Evolutionary conservation across 2,888 invertebrate species (phyloP), one percentile per base, ranked within the genome.

Genomic region (Eristalis tenax): DNA sequence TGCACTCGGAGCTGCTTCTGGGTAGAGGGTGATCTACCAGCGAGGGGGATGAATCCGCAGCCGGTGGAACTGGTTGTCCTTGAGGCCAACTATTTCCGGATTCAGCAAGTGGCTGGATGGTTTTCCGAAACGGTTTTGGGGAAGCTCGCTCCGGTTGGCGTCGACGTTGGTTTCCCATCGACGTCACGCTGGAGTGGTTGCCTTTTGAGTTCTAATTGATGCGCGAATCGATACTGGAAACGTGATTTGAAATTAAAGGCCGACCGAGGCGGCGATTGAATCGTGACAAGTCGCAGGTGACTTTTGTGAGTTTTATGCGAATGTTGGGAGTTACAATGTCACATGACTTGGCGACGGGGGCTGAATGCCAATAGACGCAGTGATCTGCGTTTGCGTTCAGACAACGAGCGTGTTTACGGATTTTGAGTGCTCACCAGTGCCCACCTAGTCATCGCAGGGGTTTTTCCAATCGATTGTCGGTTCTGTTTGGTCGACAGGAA

Each of bases 231-330:
- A 23, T 6, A 32, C 8, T 61, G 18, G 22, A 26, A 69, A 70
- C 77, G 77, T 77, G 69, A 26, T 77, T 56, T 50, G 69, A 28
- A 35, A 64, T 50, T 64, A 26, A 63, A 26, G 63, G n/a, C 63
- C 22, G 23, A 56, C 28, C 13, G 28, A 22, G 26, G 26, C 63
- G 5, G 38, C 13, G 13, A 38, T 23, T 22, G 23, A 77, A 70
- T 70, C 77, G 77, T 77, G 77, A 70, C 69, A 18, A 3, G n/a
- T 69, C 63, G 63, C 77, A 77, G 69, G 77, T 56, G 77, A 77
- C 68, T 69, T 38, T 74, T 74, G 32, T 50, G 18, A 50, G 50
- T 50, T 50, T 50, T 18, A 50, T 50, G 50, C 50, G 50, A 50
- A 43, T 73, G 22, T 32, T 22, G 63, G 22, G 26, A 59, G 66